A percentile compares a stretch with the other conserved stretches of the same genome.
Evolutionary conservation across 2,888 invertebrate species (phyloP).

Genomic region (Teinopalpus imperialis): DNA sequence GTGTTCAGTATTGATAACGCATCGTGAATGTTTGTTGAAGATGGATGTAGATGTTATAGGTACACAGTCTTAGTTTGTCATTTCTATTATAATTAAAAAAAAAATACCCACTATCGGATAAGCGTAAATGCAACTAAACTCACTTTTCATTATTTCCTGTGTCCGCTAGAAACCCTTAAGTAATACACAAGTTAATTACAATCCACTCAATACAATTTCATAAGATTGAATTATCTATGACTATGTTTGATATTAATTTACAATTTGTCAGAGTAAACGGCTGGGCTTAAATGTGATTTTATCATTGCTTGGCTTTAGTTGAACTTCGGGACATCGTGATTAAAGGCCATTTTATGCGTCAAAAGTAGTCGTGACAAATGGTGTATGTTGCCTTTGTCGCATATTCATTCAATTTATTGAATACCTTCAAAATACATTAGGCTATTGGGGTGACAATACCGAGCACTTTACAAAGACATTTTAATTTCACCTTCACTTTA

Average conservation of each 20-base stretch:
- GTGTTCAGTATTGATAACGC: too few species aligned
- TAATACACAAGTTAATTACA: too few species aligned
- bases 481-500: too few species aligned
- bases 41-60: too few species aligned
- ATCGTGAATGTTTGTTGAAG: too few species aligned
- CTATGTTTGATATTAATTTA: conserved; percentile 12
- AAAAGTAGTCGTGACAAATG: conserved; percentile 22
- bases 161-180: too few species aligned
- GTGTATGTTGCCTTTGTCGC: conserved; percentile 21
- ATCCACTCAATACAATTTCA: too few species aligned
- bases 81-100: too few species aligned
- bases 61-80: too few species aligned
- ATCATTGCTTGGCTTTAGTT: conserved; percentile 13
- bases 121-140: too few species aligned
- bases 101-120: too few species aligned
- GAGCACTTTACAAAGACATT: conserved; percentile 1
- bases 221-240: conserved; percentile 15
- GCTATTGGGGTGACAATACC: conserved; percentile 4
- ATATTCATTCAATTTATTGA: conserved; percentile 24
- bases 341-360: conserved; percentile 21
- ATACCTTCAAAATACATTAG: conserved; percentile 13
- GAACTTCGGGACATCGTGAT: conserved; percentile 22
- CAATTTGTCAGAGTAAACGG: conserved; percentile 20
- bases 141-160: too few species aligned
- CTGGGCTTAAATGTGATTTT: conserved; percentile 13